Base-by-base conservation (phyloP, 2,888 invertebrate genomes). In the Trilocha varians region DNA sequence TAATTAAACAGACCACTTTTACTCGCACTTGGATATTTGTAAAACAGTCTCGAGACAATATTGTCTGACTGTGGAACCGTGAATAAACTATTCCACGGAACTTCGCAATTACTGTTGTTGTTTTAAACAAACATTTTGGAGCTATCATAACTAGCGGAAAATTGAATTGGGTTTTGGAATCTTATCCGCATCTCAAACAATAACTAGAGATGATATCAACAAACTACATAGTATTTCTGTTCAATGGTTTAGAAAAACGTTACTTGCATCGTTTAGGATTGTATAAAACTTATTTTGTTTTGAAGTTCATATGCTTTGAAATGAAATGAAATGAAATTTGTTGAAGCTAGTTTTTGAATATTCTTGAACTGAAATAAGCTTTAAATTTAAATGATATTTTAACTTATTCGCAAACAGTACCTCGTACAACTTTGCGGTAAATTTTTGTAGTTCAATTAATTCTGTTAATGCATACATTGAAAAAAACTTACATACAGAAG, bases 1-100 rank as follows among this genome's bases (percentile, higher is more conserved):
- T 75, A 74, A 77, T 77, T 74, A 73, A 74, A 71, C 66, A 64
- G 62, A 69, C 68, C 55, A 60, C 51, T 64, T 51, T 62, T 57
- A 57, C 60, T 60, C 55, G 57, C 65, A 64, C 65, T 65, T 61
- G 50, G 59, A 64, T 71, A 70, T 68, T 72, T 68, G 70, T 66
- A 59, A 61, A 65, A 64, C 57, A 60, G 57, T 60, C 53, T 50
- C 47, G 59, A 68, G 67, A 71, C 68, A 68, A 66, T 62, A 63
- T 57, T 63, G 61, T 65, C 53, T 60, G 57, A 56, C 50, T 53
- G 41, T 38, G 48, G 43, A 49, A 53, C 41, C 41, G 42, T 49
- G 49, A 59, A 56, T 56, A 50, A 53, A 53, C 55, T 47, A 46
- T 43, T 45, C 33, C 32, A 33, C 33, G 41, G 40, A 44, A 49